Conservation (phyloP, 2,113 vertebrate genomes). For the Amblyornis subalaris region DNA sequence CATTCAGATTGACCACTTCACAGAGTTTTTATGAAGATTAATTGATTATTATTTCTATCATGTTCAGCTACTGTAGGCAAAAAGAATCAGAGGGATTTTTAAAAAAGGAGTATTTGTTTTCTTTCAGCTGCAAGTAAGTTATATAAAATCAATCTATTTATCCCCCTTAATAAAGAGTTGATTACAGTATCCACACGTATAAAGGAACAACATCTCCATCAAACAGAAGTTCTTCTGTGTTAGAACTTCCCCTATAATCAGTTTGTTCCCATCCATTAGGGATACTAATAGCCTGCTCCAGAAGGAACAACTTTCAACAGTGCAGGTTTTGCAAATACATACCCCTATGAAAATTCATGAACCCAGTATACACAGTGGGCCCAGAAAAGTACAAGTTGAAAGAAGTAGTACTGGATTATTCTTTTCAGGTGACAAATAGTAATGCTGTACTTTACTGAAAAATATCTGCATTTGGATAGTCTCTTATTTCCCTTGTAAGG, state of each 20-base stretch:
- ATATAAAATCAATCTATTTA: neutral
- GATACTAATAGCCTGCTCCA: neutral
- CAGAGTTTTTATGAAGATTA: neutral
- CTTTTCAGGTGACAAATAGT: neutral
- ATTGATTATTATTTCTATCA: neutral
- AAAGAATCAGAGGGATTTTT: neutral
- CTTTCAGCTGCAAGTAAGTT: neutral
- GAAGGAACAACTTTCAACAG: neutral
- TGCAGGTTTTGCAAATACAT: neutral
- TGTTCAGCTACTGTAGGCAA: neutral
- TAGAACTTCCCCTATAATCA: neutral
- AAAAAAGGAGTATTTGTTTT: neutral
- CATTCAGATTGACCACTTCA: neutral
- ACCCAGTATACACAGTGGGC: accelerated
- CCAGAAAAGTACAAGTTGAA: neutral
- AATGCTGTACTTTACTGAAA: neutral
- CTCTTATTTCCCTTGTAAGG: neutral
- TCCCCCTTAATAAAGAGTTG: neutral
- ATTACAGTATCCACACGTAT: neutral
- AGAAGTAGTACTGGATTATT: neutral
- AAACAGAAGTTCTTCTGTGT: neutral
- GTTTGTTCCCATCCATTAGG: neutral
- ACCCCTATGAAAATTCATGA: neutral
- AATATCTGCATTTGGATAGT: neutral
- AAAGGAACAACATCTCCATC: neutral